Percentiles rank a stretch among this genome's conserved stretches.
phyloP scores from a whole-genome alignment of 2,113 vertebrate genomes.

The Amazona guildingii region DNA sequence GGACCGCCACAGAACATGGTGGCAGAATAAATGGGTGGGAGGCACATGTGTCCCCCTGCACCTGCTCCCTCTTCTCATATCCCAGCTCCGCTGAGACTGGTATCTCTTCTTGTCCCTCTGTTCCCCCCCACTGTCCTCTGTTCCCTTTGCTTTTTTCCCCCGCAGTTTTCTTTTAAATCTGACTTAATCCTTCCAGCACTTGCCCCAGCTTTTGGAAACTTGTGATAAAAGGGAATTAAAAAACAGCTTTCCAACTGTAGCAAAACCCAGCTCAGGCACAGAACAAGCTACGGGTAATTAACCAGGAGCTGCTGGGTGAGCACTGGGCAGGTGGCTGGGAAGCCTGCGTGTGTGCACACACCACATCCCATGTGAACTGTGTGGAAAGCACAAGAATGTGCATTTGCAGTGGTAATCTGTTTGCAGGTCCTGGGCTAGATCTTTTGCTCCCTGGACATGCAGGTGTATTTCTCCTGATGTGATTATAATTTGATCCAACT shows the following conservation, averaged over 20 bases:
- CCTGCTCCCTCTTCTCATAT: constrained; percentile 56
- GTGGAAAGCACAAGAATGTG: not conserved
- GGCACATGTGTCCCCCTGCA: not conserved
- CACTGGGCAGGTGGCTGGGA: not conserved
- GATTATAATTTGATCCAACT: not conserved
- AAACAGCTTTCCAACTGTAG: constrained; percentile 10
- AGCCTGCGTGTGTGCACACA: not conserved
- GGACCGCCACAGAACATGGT: not conserved
- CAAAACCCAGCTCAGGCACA: not conserved
- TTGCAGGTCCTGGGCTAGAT: not conserved
- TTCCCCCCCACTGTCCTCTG: not conserved
- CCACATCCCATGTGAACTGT: not conserved
- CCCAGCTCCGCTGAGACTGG: not conserved
- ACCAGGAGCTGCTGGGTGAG: not conserved
- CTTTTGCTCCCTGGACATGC: not conserved
- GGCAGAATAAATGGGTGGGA: constrained; percentile 18
- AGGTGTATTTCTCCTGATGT: not conserved
- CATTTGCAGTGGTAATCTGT: not conserved
- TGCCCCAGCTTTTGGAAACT: constrained; percentile 45
- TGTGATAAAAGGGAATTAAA: constrained; percentile 50
- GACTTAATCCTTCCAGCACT: constrained; percentile 58
- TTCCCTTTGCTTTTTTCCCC: not conserved
- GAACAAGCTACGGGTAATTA: constrained; percentile 25
- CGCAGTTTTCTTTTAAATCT: not conserved
- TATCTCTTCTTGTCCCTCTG: not conserved